Percentiles rank a stretch among this genome's conserved stretches.
Evolutionary conservation across 1,140 invertebrate genomes (phyloP).

Genomic region (Hyphantria cunea): DNA sequence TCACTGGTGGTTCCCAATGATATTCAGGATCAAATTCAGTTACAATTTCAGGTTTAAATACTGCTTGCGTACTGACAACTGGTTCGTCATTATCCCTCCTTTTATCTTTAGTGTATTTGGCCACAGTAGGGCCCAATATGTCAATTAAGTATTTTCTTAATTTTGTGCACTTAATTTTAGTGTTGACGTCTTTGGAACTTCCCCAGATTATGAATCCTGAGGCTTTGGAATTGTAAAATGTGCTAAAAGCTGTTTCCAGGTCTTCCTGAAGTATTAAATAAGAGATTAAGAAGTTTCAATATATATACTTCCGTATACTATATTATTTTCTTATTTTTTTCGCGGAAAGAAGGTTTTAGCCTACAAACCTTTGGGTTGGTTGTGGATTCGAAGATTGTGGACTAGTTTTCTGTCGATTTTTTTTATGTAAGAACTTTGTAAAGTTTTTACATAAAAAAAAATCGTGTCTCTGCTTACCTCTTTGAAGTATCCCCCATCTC

Average conservation of each 20-base stretch:
- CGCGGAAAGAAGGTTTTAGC: too few relatives aligned
- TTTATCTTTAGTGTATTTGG: conserved; percentile 57
- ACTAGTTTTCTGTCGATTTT: too few relatives aligned
- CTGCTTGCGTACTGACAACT: conserved; percentile 21
- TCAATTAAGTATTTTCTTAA: conserved; percentile 83
- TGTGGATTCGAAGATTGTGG: too few relatives aligned
- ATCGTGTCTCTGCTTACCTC: conserved; percentile 76
- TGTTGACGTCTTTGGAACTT: conserved; percentile 87
- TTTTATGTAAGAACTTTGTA: too few relatives aligned
- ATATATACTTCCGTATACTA: neutral
- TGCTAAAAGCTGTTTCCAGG: conserved; percentile 78
- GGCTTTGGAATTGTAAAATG: conserved; percentile 81
- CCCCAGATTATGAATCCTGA: conserved; percentile 89
- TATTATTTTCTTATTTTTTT: too few relatives aligned
- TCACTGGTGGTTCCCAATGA: conserved; percentile 46
- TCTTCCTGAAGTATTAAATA: conserved; percentile 81
- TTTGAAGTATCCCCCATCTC: conserved; percentile 83
- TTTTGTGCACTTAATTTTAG: conserved; percentile 83
- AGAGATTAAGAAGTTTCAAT: neutral
- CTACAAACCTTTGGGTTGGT: too few relatives aligned
- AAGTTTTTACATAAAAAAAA: too few relatives aligned
- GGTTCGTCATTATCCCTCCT: conserved; percentile 32
- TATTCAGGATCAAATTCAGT: conserved; percentile 48
- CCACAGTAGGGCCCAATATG: conserved; percentile 83
- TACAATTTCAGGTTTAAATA: conserved; percentile 1